Percentiles rank a stretch among this genome's conserved stretches.
These are phyloP conservation scores for Arion vulgaris DNA, from an alignment of 1,140 invertebrate species.

Conservation along the genomic window DNA sequence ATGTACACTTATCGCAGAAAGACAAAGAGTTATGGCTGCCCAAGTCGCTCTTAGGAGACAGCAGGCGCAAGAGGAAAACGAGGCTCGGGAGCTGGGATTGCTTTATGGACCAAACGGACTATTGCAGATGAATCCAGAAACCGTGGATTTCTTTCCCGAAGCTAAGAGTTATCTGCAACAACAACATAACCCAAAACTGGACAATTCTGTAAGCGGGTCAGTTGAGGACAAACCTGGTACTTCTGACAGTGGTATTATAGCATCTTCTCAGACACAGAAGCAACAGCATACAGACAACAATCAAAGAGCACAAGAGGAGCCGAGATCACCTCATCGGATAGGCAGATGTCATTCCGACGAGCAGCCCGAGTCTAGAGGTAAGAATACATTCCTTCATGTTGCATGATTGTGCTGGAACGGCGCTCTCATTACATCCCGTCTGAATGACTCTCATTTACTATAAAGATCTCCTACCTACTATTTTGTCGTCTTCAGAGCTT, in stretches of 20 bases:
- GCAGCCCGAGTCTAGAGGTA: background rate
- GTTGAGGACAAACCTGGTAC: background rate
- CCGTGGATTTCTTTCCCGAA: slow-evolving; percentile 55
- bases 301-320: background rate
- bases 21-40: slow-evolving; percentile 97
- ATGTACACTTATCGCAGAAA: slow-evolving; percentile 95
- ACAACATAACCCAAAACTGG: background rate
- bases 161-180: slow-evolving; percentile 39
- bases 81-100: slow-evolving; percentile 93
- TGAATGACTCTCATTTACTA: too few relatives aligned
- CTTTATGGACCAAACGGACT: slow-evolving; percentile 80
- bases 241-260: background rate
- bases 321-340: background rate
- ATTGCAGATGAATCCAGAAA: slow-evolving; percentile 63
- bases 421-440: too few relatives aligned
- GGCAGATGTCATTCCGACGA: background rate
- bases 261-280: background rate
- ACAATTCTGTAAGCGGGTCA: background rate
- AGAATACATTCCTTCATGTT: background rate
- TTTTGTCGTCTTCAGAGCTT: too few relatives aligned
- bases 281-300: background rate
- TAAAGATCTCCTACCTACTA: too few relatives aligned
- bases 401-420: too few relatives aligned
- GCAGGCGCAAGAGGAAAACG: slow-evolving; percentile 92
- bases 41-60: slow-evolving; percentile 77